Evolutionary conservation across 2,797 vertebrate genomes (phyloP).

Genomic region (Lacerta viridis): DNA sequence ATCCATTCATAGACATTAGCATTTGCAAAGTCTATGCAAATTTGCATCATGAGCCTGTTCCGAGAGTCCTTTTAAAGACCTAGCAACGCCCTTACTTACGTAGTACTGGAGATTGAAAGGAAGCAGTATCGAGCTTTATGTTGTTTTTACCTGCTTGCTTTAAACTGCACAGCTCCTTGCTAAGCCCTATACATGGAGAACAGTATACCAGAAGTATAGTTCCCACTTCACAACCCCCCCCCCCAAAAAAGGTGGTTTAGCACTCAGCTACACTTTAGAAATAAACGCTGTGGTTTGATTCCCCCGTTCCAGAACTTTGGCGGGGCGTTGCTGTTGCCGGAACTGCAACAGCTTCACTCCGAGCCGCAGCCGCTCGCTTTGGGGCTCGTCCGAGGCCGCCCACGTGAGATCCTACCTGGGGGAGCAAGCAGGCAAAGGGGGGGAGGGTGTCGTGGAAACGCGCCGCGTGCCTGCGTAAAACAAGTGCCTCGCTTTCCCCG

Average conservation of each 20-base stretch:
- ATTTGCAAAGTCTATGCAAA: too few species aligned
- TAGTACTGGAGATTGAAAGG: not conserved
- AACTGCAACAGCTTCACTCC: not conserved
- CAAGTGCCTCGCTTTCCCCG: slow-evolving; percentile 6
- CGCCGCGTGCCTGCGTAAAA: not conserved
- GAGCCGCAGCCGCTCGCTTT: not conserved
- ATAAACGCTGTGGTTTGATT: not conserved
- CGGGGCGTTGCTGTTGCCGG: not conserved
- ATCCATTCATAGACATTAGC: too few species aligned
- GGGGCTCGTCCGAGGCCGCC: not conserved
- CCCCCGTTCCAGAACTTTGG: not conserved
- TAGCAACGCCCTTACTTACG: too few species aligned
- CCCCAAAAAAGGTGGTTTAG: not conserved
- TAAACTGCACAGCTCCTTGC: not conserved
- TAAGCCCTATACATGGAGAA: not conserved
- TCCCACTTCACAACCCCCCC: not conserved
- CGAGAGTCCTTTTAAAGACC: too few species aligned
- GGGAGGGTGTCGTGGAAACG: not conserved
- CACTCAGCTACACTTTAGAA: not conserved
- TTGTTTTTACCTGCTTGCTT: too few species aligned
- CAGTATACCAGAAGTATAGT: not conserved
- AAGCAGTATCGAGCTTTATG: not conserved
- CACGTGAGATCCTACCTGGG: not conserved
- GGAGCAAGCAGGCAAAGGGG: not conserved
- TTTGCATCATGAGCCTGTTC: too few species aligned